A percentile compares a stretch with the other conserved stretches of the same genome.
Evolutionary conservation across 2,888 invertebrate species (phyloP).

Genomic region (Leptopterna dolabrata): DNA sequence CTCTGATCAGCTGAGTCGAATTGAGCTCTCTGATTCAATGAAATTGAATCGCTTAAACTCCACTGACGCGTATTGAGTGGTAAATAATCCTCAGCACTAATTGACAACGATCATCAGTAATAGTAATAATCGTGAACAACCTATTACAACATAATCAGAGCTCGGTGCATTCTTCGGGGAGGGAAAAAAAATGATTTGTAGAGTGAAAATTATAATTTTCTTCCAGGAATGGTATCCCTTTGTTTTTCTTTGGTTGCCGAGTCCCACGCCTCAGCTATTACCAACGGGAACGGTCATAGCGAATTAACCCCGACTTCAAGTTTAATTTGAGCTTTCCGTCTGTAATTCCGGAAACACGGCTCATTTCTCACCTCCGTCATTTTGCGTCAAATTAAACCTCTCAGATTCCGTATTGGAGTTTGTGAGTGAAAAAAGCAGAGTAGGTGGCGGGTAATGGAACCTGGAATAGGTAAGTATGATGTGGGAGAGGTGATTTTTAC

Average conservation of each 20-base stretch:
- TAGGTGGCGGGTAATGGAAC: not conserved
- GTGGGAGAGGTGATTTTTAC: not conserved
- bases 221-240: not conserved
- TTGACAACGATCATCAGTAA: not conserved
- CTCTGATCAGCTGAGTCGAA: too few species aligned
- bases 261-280: not conserved
- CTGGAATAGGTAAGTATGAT: too few species aligned
- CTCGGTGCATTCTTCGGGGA: not conserved
- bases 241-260: not conserved
- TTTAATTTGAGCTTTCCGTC: conserved; percentile 3
- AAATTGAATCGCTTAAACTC: too few species aligned
- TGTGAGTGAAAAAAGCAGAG: not conserved
- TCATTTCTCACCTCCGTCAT: not conserved
- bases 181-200: not conserved
- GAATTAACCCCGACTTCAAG: not conserved
- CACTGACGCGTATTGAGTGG: too few species aligned
- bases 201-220: conserved; percentile 7
- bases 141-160: not conserved
- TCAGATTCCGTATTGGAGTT: not conserved
- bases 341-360: not conserved
- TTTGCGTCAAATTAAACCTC: not conserved
- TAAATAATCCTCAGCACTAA: not conserved
- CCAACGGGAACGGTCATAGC: conserved; percentile 7
- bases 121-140: not conserved
- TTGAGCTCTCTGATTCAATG: too few species aligned